Evolutionary conservation across 2,113 vertebrate species (phyloP), one percentile per base, ranked within the genome.

Genomic region (Ophthalmolycus amberensis): DNA sequence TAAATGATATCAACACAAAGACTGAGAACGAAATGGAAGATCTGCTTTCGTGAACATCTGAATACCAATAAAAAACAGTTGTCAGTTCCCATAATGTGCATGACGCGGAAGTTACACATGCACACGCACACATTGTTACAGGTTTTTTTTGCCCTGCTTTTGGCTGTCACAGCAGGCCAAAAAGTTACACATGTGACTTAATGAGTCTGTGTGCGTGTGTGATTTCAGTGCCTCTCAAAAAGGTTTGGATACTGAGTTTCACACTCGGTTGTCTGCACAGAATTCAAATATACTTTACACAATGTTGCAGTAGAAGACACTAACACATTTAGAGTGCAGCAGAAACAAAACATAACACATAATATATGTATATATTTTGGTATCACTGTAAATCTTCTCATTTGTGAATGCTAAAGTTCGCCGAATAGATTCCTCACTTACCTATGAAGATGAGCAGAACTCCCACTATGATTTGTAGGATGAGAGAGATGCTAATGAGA

Each of bases 391-490:
- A 60, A 64, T 46, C 22, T n/a, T 54, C 14, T 54, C 3, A 32
- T 22, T 18, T 62, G 34, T 52, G 7, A 76, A 32, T 20, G 58
- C 72, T 18, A 1, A 42, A 15, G 15, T 66, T 44, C 5, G 29
- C 3, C 16, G 29, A 60, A 62, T 3, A 25, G 10, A 25, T 34
- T 34, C 12, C 62, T 37, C 5, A 68, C 96, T 20, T 89, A 99
- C 98, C 97, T 2, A 99, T 97, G 86, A 99, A 99, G 92, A 99
- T 99, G 67, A 99, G 97, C 67, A 99, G 88, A 22, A 99, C 88
- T 0, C 98, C 98, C 79, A 99, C 98, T 0, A 95, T 0, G 8
- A 99, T 75, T 76, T 99, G 98, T 11, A 99, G 93, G 3, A 90
- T 79, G 22, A 99, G 96, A 0, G 98, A 99, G 82, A 99, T 88